phyloP scores from a whole-genome alignment of 2,888 invertebrate genomes.

The Sclerodermus sp. region DNA sequence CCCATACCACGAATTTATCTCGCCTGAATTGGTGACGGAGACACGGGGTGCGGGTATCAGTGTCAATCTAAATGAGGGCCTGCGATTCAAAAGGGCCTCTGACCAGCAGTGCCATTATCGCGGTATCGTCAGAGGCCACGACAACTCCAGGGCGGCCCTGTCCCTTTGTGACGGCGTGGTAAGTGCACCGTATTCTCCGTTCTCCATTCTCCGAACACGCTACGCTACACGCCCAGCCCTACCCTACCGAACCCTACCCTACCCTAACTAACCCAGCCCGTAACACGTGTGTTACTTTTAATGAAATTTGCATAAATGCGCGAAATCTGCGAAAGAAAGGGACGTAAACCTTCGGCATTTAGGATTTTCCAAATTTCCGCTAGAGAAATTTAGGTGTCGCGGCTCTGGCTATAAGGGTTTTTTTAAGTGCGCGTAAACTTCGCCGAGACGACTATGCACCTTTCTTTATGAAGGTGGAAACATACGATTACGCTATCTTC shows the following conservation, averaged over 20 bases:
- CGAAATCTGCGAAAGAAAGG: too few species aligned
- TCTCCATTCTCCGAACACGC: neutral
- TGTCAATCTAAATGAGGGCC: conserved; percentile 50
- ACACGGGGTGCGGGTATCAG: conserved; percentile 61
- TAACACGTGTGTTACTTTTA: too few species aligned
- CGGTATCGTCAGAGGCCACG: conserved; percentile 56
- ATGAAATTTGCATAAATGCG: too few species aligned
- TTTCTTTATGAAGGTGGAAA: too few species aligned
- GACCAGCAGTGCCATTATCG: conserved; percentile 60
- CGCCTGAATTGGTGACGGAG: conserved; percentile 71
- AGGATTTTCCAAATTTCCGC: too few species aligned
- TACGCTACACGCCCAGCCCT: neutral
- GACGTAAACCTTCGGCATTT: too few species aligned
- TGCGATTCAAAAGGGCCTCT: conserved; percentile 35
- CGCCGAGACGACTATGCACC: too few species aligned
- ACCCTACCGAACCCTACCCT: neutral
- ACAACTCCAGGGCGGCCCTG: conserved; percentile 59
- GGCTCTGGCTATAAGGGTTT: too few species aligned
- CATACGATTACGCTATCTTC: too few species aligned
- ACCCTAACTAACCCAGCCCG: neutral
- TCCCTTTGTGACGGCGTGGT: conserved; percentile 61
- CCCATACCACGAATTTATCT: conserved; percentile 61
- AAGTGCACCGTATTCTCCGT: conserved; percentile 15
- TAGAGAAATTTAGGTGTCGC: too few species aligned
- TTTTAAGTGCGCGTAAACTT: too few species aligned